Base-by-base conservation (phyloP, 2,888 invertebrate species). In the Eupeodes luniger region DNA sequence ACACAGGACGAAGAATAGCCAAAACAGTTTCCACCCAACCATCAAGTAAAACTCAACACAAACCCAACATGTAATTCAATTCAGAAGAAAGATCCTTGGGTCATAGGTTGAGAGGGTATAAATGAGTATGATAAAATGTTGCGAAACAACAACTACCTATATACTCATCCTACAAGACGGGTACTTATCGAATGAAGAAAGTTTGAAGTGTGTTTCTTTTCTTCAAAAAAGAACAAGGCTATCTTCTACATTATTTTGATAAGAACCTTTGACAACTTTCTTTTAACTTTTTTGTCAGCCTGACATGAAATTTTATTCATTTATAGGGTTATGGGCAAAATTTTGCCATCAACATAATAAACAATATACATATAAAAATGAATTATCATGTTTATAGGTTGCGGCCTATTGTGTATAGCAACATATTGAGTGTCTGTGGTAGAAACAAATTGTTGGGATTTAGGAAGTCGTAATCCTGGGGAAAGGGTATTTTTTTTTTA, bases 21-120 rank as follows among this genome's bases (percentile, higher is more conserved):
- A 7, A 72, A 59, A 40, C 40, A 40, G 40, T 40, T 27, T 4
- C 40, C 40, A 40, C 40, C 40, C 40, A 40, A 40, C 40, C 12
- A 14, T 49, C 6, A n/a, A 69, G n/a, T n/a, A 5, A 69, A n/a
- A 4, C 69, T 6, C n/a, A 12, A 49, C 69, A 64, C 85, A 55
- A 49, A 49, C 67, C 72, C 19, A 67, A 16, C 61, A 10, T 74
- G 40, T 55, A 74, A 53, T 72, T 53, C 70, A 62, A 78, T 81
- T 7, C 40, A 40, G 40, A 40, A 40, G 40, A 62, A 77, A 66
- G 78, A 78, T 62, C 55, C 85, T 7, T 59, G 61, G 61, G 82
- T 75, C 79, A 78, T 59, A 75, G 79, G 72, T 82, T 79, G 62
- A 55, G 36, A 72, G 70, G 69, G n/a, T 16, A n/a, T n/a, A 7